phyloP scores from a whole-genome alignment of 2,888 invertebrate genomes.

The Chouioia cunea region DNA sequence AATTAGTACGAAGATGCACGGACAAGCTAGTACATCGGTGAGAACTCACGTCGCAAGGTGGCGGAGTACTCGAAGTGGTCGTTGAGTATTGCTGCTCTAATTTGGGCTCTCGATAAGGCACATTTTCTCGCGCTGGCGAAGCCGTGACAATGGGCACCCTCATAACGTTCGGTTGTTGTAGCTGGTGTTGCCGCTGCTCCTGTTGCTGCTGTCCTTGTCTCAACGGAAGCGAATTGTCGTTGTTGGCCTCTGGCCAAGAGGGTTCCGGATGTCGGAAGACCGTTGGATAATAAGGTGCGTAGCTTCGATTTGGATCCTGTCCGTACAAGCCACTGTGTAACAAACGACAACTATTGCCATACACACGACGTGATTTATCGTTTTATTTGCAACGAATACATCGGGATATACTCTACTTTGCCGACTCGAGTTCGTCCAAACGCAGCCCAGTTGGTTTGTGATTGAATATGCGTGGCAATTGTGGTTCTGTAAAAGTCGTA shows the following conservation, averaged over 20 bases:
- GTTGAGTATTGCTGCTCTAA: conserved; percentile 1
- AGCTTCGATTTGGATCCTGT: conserved; percentile 35
- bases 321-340: conserved; percentile 19
- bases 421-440: conserved; percentile 30
- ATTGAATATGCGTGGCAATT: conserved; percentile 36
- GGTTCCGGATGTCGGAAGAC: conserved; percentile 20
- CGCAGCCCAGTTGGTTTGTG: conserved; percentile 34
- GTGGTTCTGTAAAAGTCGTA: conserved; percentile 16
- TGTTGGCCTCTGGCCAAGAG: conserved; percentile 24
- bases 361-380: too few relatives aligned
- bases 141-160: not conserved
- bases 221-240: conserved; percentile 4
- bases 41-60: conserved; percentile 37
- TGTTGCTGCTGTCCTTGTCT: not conserved
- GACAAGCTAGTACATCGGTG: not conserved
- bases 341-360: not conserved
- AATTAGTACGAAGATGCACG: too few relatives aligned
- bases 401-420: conserved; percentile 28
- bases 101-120: conserved; percentile 1
- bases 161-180: not conserved
- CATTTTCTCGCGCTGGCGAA: not conserved
- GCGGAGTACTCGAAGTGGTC: conserved; percentile 9
- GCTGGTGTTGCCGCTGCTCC: not conserved
- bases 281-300: conserved; percentile 38
- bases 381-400: too few relatives aligned